Percentiles rank a stretch among this genome's conserved stretches.
phyloP scores from a whole-genome alignment of 1,140 invertebrate species.

The Laodelphax striatellus region DNA sequence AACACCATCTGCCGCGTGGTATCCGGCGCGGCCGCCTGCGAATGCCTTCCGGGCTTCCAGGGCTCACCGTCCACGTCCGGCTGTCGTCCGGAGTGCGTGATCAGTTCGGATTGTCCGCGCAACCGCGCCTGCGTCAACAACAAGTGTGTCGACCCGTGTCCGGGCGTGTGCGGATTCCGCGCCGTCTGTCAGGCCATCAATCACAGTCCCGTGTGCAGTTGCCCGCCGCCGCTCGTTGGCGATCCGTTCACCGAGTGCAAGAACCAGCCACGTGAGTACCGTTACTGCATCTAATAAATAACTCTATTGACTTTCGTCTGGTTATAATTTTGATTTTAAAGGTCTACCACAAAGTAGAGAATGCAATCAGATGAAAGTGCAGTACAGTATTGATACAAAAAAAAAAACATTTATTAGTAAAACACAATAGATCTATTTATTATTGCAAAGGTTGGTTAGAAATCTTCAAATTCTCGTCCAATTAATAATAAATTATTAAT shows the following conservation, averaged over 20 bases:
- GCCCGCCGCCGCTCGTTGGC: constrained; percentile 52
- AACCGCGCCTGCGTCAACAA: constrained; percentile 60
- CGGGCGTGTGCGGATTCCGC: constrained; percentile 53
- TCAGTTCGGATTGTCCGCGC: constrained; percentile 58
- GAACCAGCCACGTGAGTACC: constrained; percentile 33
- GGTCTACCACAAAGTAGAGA: too few relatives aligned
- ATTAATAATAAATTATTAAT: too few relatives aligned
- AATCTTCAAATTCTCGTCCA: too few relatives aligned
- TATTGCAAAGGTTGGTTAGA: too few relatives aligned
- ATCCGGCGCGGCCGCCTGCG: constrained; percentile 50
- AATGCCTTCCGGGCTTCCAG: constrained; percentile 53
- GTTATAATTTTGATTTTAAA: too few relatives aligned
- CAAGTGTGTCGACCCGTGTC: constrained; percentile 62
- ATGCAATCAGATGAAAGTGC: too few relatives aligned
- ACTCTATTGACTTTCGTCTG: too few relatives aligned
- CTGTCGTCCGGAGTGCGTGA: constrained; percentile 59
- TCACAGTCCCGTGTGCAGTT: constrained; percentile 69
- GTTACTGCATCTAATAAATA: too few relatives aligned
- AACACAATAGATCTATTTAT: too few relatives aligned
- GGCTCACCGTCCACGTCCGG: constrained; percentile 43
- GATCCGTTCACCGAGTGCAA: constrained; percentile 64
- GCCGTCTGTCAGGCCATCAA: constrained; percentile 59
- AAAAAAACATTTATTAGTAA: too few relatives aligned
- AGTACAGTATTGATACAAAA: too few relatives aligned
- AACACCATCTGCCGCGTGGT: constrained; percentile 53